A percentile compares a stretch with the other conserved stretches of the same genome.
These are phyloP conservation scores for Cheiracanthium punctorium DNA, from an alignment of 2,888 invertebrate species.

Conservation along the genomic window DNA sequence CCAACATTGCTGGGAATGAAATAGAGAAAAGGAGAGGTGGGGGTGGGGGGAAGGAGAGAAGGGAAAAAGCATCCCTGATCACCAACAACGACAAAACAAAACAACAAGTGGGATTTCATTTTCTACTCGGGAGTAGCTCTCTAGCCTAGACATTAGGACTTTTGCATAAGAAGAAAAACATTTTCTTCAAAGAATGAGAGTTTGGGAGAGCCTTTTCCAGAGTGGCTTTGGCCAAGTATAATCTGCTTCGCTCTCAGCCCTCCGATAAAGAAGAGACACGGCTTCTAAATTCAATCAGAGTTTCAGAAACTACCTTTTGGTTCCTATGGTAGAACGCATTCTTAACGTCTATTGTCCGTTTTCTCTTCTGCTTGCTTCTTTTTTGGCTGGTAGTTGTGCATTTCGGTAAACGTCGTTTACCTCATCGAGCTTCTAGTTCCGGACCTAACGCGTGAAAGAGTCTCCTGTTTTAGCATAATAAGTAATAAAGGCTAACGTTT, in stretches of 20 bases:
- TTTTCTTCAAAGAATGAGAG: constrained; percentile 42
- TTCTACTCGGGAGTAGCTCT: constrained; percentile 49
- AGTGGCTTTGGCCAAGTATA: constrained; percentile 65
- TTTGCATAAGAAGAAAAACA: constrained; percentile 61
- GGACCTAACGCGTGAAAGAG: too few relatives aligned
- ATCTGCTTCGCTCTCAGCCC: constrained; percentile 47
- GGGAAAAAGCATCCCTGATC: constrained; percentile 41
- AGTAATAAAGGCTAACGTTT: too few relatives aligned
- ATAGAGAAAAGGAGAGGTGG: too few relatives aligned
- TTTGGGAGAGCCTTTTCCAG: constrained; percentile 44
- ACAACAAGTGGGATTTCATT: constrained; percentile 70
- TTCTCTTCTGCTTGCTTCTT: neutral
- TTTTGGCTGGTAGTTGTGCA: neutral
- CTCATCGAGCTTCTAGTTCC: too few relatives aligned
- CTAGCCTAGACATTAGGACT: constrained; percentile 62
- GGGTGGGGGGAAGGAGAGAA: neutral
- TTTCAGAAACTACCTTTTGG: constrained; percentile 35
- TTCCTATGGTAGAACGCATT: constrained; percentile 5
- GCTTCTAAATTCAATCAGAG: constrained; percentile 60
- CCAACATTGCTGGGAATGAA: constrained; percentile 10
- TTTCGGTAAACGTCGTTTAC: too few relatives aligned
- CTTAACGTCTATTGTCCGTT: constrained; percentile 10
- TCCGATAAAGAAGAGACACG: constrained; percentile 53
- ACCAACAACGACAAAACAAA: constrained; percentile 61
- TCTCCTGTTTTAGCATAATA: too few relatives aligned